These are phyloP conservation scores for Dendronephthya gigantea DNA, from an alignment of 64 coral and sea anemone genomes.

Conservation along the genomic window DNA sequence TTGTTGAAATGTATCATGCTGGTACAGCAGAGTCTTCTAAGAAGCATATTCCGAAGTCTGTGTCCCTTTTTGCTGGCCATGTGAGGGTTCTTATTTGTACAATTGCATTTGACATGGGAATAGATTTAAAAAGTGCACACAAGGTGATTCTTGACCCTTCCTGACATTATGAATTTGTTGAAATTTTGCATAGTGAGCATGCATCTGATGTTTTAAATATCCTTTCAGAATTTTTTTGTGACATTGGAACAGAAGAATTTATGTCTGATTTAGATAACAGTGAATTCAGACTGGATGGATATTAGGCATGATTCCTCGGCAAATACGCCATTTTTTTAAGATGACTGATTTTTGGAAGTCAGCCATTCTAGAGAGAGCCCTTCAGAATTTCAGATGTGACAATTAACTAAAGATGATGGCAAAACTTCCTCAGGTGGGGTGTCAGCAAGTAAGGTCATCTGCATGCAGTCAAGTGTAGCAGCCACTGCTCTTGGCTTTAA, in stretches of 20 bases:
- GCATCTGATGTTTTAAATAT: conserved; percentile 35
- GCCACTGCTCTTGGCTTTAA: too few relatives aligned
- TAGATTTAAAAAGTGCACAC: background rate
- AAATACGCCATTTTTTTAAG: conserved; percentile 12
- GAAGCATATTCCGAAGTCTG: background rate
- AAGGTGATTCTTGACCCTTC: background rate
- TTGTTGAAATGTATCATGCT: background rate
- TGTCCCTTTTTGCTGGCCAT: background rate
- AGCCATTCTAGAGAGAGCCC: background rate
- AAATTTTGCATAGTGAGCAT: conserved; percentile 31
- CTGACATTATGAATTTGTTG: conserved; percentile 40
- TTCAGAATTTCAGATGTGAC: background rate
- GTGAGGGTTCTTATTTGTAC: conserved; percentile 12
- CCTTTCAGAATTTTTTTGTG: conserved; percentile 26
- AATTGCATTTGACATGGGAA: background rate
- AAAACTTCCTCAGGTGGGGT: too few relatives aligned
- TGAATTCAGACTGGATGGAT: conserved; percentile 26
- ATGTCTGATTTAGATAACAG: background rate
- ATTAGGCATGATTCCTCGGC: conserved; percentile 24
- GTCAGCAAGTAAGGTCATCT: too few relatives aligned
- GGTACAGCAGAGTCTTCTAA: conserved; percentile 1
- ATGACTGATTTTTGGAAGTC: background rate
- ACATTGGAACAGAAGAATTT: conserved; percentile 19
- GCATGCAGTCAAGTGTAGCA: too few relatives aligned
- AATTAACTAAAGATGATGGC: too few relatives aligned